A percentile compares a stretch with the other conserved stretches of the same genome.
Evolutionary conservation across 2,797 vertebrate species (phyloP).

Genomic region (Aulostomus chinensis): DNA sequence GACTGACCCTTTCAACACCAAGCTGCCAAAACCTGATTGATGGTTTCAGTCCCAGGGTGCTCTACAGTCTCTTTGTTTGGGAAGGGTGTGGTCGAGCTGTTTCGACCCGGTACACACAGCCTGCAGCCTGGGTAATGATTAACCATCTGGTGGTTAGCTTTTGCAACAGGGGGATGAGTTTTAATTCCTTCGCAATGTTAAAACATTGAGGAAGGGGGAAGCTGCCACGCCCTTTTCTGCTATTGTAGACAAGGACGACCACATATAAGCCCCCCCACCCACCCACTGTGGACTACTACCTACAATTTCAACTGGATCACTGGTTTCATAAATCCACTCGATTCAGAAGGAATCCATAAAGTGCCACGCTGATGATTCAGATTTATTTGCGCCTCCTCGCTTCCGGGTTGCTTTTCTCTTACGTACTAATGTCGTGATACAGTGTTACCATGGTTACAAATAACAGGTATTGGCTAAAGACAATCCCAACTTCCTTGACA

Average conservation of each 20-base stretch:
- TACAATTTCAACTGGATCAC: neutral
- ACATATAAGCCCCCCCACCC: conserved; percentile 1
- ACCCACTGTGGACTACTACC: neutral
- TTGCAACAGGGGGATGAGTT: too few species aligned
- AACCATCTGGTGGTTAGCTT: neutral
- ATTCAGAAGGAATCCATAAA: neutral
- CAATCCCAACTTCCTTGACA: conserved; percentile 45
- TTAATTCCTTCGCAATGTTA: too few species aligned
- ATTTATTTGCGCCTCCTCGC: neutral
- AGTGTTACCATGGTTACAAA: conserved; percentile 52
- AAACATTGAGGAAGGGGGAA: too few species aligned
- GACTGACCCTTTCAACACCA: conserved; percentile 24
- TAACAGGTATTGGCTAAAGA: conserved; percentile 20
- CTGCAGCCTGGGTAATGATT: neutral
- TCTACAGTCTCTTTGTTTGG: conserved; percentile 29
- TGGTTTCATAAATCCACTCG: neutral
- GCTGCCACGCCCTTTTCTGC: too few species aligned
- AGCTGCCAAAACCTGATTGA: conserved; percentile 31
- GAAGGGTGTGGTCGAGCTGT: conserved; percentile 36
- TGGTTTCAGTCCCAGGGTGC: conserved; percentile 25
- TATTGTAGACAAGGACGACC: too few species aligned
- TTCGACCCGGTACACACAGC: too few species aligned
- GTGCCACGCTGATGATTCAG: neutral
- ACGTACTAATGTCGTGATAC: conserved; percentile 24
- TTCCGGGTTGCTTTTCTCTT: conserved; percentile 40